Conservation (phyloP, 2,113 vertebrate species). For the Halcyon malimbica region DNA sequence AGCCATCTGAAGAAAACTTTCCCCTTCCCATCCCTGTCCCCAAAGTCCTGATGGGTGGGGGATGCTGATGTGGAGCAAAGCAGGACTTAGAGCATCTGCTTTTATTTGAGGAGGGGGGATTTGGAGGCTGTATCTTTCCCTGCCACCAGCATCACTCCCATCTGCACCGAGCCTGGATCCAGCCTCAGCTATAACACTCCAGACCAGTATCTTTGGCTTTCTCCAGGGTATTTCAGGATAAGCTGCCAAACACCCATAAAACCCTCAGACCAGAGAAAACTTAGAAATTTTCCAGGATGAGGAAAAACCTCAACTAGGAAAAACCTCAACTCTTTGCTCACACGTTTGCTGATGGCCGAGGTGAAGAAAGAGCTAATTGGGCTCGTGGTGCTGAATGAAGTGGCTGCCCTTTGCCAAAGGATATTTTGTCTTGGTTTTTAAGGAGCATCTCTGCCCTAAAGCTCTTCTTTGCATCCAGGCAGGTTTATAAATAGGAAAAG, state of each 20-base stretch:
- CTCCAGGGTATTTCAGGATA: neutral
- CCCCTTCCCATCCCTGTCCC: neutral
- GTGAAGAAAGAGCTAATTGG: neutral
- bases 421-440: neutral
- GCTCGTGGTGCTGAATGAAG: accelerated
- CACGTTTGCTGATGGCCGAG: accelerated
- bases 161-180: neutral
- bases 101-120: neutral
- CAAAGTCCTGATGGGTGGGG: too few species aligned
- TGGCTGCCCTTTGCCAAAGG: neutral
- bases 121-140: neutral
- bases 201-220: neutral
- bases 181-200: accelerated
- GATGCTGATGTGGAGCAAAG: neutral
- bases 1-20: neutral
- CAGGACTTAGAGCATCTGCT: neutral
- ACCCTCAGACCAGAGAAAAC: neutral
- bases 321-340: neutral
- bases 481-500: neutral
- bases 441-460: neutral
- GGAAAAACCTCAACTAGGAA: neutral
- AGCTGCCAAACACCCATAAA: neutral
- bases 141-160: neutral
- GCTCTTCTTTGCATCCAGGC: neutral
- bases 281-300: neutral